phyloP scores from a whole-genome alignment of 37 sponge, comb jelly and placozoan genomes.

The Spongia lamella region DNA sequence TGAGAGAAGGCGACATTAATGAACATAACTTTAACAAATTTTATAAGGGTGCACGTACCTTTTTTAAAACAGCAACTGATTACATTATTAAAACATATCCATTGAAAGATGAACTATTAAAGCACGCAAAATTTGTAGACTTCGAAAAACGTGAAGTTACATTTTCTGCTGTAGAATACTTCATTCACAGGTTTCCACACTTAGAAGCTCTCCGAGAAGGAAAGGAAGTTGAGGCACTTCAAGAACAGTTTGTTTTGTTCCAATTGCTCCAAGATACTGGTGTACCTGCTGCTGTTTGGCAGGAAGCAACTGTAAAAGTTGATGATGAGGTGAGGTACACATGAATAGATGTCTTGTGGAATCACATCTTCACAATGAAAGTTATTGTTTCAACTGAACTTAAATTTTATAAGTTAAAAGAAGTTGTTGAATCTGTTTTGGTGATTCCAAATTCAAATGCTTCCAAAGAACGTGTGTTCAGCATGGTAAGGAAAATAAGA shows the following conservation, averaged over 20 bases:
- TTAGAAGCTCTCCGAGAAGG: background rate
- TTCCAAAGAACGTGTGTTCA: background rate
- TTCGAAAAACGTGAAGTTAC: slow-evolving; percentile 35
- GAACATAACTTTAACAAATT: slow-evolving; percentile 20
- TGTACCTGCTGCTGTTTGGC: slow-evolving; percentile 21
- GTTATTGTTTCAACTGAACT: too few species aligned
- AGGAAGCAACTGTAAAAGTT: slow-evolving; percentile 19
- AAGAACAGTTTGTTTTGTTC: slow-evolving; percentile 30
- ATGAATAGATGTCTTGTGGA: too few species aligned
- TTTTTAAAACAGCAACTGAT: slow-evolving; percentile 27
- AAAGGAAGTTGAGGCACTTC: slow-evolving; percentile 12
- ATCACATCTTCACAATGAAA: too few species aligned
- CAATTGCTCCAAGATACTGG: slow-evolving; percentile 17
- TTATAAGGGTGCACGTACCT: slow-evolving; percentile 30
- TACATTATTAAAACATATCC: slow-evolving; percentile 39
- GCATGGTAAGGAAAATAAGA: background rate
- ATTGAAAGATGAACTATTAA: slow-evolving; percentile 40
- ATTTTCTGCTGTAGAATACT: slow-evolving; percentile 32
- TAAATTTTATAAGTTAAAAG: background rate
- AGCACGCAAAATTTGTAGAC: slow-evolving; percentile 31
- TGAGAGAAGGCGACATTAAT: slow-evolving; percentile 33
- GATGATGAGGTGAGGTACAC: background rate
- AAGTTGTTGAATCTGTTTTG: background rate
- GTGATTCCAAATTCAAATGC: slow-evolving; percentile 3
- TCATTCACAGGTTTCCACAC: slow-evolving; percentile 15